phyloP scores from a whole-genome alignment of 2,113 vertebrate genomes.

The Oreochromis tanganicae region DNA sequence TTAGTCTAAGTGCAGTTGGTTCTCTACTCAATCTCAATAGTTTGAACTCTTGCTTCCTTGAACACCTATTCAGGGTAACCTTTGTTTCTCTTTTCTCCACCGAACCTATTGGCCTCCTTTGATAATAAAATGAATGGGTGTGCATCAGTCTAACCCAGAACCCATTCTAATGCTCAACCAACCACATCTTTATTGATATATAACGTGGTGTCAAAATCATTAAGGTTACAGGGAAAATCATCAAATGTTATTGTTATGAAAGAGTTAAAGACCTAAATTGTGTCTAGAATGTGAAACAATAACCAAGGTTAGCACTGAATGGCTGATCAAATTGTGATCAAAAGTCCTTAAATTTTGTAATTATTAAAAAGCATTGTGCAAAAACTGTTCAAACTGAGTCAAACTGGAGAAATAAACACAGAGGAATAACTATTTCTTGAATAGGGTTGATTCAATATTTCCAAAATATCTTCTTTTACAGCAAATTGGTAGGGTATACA shows the following conservation, averaged over 20 bases:
- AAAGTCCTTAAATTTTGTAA: not conserved
- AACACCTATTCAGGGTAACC: not conserved
- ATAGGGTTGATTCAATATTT: not conserved
- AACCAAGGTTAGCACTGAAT: not conserved
- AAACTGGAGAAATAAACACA: not conserved
- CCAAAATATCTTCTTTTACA: not conserved
- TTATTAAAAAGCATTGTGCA: not conserved
- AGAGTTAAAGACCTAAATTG: not conserved
- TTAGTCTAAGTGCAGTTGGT: not conserved
- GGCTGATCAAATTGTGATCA: not conserved
- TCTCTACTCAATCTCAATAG: not conserved
- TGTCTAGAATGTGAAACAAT: not conserved
- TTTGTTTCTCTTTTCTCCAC: not conserved
- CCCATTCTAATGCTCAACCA: not conserved
- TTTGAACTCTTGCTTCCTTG: not conserved
- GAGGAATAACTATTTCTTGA: not conserved
- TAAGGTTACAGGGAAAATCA: not conserved
- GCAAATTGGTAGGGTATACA: not conserved
- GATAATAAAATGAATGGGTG: not conserved
- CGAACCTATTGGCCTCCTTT: not conserved
- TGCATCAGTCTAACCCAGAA: not conserved
- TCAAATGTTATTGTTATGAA: not conserved
- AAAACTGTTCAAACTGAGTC: not conserved
- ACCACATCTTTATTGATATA: not conserved
- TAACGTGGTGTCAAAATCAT: not conserved